These are phyloP conservation scores for Amphiprion ocellaris DNA, from an alignment of 2,113 vertebrate genomes.

Conservation along the genomic window DNA sequence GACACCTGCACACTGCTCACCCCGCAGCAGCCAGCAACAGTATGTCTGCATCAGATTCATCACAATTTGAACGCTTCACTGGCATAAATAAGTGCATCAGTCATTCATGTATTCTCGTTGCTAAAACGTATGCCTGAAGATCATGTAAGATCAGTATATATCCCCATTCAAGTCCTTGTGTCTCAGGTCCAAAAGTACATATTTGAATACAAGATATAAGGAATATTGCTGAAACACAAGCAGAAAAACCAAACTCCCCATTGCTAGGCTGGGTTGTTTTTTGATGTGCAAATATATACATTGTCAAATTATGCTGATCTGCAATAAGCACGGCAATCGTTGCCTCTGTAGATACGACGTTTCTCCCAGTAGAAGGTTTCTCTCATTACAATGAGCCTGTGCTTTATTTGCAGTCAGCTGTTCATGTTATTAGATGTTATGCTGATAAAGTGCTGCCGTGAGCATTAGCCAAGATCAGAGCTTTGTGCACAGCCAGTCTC, in stretches of 20 bases:
- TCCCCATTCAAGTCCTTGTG: not conserved
- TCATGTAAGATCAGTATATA: not conserved
- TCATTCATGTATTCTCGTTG: not conserved
- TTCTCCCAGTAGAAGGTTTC: slow-evolving; percentile 22
- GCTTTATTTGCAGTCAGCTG: slow-evolving; percentile 57
- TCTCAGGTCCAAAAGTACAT: not conserved
- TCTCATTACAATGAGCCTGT: slow-evolving; percentile 49
- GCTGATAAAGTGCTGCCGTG: slow-evolving; percentile 65
- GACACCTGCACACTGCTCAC: slow-evolving; percentile 78
- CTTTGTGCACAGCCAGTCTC: slow-evolving; percentile 53
- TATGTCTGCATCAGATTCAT: slow-evolving; percentile 44
- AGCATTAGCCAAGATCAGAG: slow-evolving; percentile 67
- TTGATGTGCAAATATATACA: not conserved
- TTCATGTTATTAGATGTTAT: slow-evolving; percentile 63
- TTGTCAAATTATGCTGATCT: slow-evolving; percentile 24
- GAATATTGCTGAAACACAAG: not conserved
- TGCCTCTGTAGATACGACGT: not conserved
- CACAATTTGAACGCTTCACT: slow-evolving; percentile 23
- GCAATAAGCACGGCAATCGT: slow-evolving; percentile 13
- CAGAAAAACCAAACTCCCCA: not conserved
- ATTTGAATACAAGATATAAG: not conserved
- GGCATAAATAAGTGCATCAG: slow-evolving; percentile 14
- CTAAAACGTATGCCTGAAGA: not conserved
- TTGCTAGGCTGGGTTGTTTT: not conserved
- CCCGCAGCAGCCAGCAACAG: slow-evolving; percentile 32